These are phyloP conservation scores for Leptinotarsa lineolata DNA, from an alignment of 1,140 invertebrate species.

Conservation along the genomic window DNA sequence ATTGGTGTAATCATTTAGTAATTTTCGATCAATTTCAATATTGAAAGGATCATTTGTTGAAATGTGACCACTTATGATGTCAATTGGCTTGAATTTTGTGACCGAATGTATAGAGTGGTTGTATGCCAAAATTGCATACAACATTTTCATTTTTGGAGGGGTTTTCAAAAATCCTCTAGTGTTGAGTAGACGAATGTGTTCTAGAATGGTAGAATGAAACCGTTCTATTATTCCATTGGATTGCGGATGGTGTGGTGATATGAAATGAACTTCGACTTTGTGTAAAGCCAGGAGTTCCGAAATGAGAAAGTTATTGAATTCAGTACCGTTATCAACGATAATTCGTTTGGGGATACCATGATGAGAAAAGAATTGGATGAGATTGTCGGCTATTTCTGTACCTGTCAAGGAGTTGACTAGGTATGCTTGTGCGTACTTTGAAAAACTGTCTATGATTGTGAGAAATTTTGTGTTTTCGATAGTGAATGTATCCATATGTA, in stretches of 20 bases:
- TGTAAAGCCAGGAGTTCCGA: too few species aligned
- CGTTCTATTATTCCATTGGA: slow-evolving; percentile 10
- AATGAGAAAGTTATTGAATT: slow-evolving; percentile 27
- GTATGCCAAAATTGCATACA: too few species aligned
- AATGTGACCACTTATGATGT: too few species aligned
- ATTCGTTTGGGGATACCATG: too few species aligned
- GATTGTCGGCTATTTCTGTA: slow-evolving; percentile 15
- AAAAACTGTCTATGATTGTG: too few species aligned
- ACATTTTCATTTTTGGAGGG: too few species aligned
- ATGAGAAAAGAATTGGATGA: slow-evolving; percentile 3
- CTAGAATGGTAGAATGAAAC: slow-evolving; percentile 16
- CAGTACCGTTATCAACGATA: slow-evolving; percentile 17
- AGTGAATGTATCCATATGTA: slow-evolving; percentile 27
- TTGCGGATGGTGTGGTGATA: slow-evolving; percentile 21
- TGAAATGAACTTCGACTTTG: slow-evolving; percentile 19
- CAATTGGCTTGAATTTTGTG: too few species aligned
- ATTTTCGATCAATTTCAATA: slow-evolving; percentile 9
- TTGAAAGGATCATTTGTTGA: slow-evolving; percentile 10
- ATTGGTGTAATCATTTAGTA: slow-evolving; percentile 13
- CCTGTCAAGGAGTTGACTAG: not conserved
- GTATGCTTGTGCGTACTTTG: too few species aligned
- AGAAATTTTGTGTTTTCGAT: slow-evolving; percentile 24
- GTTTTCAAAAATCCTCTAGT: slow-evolving; percentile 7
- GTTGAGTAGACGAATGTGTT: slow-evolving; percentile 15
- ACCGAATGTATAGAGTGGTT: too few species aligned